Base-by-base conservation (phyloP, 2,113 vertebrate genomes). In the Halichoeres trimaculatus region DNA sequence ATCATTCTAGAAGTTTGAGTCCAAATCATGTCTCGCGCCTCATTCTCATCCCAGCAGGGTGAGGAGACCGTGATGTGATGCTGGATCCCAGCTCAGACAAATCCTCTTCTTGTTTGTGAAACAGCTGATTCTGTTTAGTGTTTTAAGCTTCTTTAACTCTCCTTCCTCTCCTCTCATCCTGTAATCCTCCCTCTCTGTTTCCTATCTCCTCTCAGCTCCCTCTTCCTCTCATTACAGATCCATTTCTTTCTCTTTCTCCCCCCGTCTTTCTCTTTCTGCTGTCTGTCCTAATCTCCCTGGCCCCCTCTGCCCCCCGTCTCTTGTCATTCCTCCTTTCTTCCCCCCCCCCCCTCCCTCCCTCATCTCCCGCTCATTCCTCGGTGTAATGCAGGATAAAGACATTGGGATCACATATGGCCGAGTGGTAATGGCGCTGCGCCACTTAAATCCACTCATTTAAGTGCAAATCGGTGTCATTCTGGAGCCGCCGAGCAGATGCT, bases 381-480 rank as follows among this genome's bases (percentile, higher is more conserved):
- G 64, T 83, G 95, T 95, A 95, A 96, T 95, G 94, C 94, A 93
- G 96, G 95, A 95, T 95, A 94, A 94, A 94, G 95, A 95, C 89
- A 94, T 68, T 93, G 94, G 95, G 95, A 96, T 96, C 95, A 95
- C 96, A 96, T 94, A 95, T 95, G 95, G 95, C 94, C 93, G 93
- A 93, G 94, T 95, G 95, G 95, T 96, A 96, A 96, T 93, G 95
- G 94, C 93, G 91, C 92, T 83, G 92, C 95, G 89, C 93, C 94
- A 93, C 95, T 94, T 96, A 96, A 94, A 94, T 96, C 95, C 95
- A 94, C 95, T 97, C 96, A 96, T 97, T 94, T 97, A 96, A 96
- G 96, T 95, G 96, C 96, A 97, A 98, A 97, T 96, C 93, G 94
- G 94, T 94, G 91, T 94, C 91, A 86, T 89, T 92, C 79, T 88